Evolutionary conservation across 2,797 vertebrate species (phyloP), one percentile per base, ranked within the genome.

Genomic region (Potorous gilbertii): DNA sequence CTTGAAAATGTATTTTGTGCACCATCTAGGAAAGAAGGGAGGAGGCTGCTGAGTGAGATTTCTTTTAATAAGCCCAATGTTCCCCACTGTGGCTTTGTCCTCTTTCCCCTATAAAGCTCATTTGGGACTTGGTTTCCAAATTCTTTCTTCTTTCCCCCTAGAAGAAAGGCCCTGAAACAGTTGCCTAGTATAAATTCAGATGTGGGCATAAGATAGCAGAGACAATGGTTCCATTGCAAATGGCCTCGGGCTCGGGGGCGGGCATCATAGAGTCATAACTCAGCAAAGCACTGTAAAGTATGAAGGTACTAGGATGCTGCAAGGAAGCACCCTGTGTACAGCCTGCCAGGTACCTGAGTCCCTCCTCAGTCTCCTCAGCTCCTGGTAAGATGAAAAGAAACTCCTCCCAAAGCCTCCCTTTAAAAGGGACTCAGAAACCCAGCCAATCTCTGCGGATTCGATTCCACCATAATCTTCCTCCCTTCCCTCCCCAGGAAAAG

Each of bases 1-100:
- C 97, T 93, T 97, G 97, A 96, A 97, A 52, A 56, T 90, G 56
- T 90, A 0, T 57, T 93, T 21, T 0, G 57, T 94, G 94, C 40
- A 18, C 0, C 96, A 97, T 97, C 97, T 97, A 97, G 96, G 91
- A 95, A 96, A 97, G 96, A 90, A 93, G 52, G 81, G 92, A 56
- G 74, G 16, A 46, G 40, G 92, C 3, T 92, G 40, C 54, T 89
- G 1, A 0, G 90, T 12, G 92, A 89, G 94, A 94, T 56, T 91
- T 95, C 87, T 91, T 81, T 96, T 96, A 94, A 93, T 96, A 81
- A 96, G 92, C 87, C 54, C 90, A 59, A 29, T 40, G 40, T 91
- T 94, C 92, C 90, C 94, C 74, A 55, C 89, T 81, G 29, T 91
- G 46, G 0, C 40, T 92, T 96, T 94, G 94, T 21, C 74, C 95